Conservation (phyloP, 2,888 invertebrate species). For the Bimastos eiseni region DNA sequence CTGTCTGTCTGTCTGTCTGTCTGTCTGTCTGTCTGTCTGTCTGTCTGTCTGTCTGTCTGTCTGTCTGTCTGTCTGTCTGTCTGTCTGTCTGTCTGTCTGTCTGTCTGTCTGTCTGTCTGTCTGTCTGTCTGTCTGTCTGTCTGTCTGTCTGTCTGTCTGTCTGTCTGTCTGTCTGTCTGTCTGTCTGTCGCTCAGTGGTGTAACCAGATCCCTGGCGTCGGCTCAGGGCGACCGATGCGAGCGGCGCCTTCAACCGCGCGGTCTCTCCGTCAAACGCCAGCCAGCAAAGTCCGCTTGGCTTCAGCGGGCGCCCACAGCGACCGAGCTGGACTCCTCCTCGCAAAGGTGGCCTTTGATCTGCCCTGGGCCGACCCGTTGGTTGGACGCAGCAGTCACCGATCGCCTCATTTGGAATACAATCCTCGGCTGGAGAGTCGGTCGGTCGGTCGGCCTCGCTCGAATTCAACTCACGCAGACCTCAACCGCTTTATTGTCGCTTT, state of each 20-base stretch:
- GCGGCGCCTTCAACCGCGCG: background rate
- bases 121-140: background rate
- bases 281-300: background rate
- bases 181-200: background rate
- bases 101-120: background rate
- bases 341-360: background rate
- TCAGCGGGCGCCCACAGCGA: background rate
- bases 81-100: background rate
- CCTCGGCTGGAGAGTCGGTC: background rate
- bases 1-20: no score
- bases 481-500: background rate
- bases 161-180: background rate
- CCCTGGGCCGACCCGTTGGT: background rate
- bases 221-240: background rate
- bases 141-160: background rate
- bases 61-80: background rate
- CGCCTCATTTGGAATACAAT: slow-evolving; percentile 1
- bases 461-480: background rate
- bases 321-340: background rate
- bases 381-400: background rate
- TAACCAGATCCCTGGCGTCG: background rate
- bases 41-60: background rate
- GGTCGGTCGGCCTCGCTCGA: background rate
- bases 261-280: background rate
- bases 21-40: background rate